Evolutionary conservation across 2,888 invertebrate species (phyloP).

Genomic region (Amiota minor): DNA sequence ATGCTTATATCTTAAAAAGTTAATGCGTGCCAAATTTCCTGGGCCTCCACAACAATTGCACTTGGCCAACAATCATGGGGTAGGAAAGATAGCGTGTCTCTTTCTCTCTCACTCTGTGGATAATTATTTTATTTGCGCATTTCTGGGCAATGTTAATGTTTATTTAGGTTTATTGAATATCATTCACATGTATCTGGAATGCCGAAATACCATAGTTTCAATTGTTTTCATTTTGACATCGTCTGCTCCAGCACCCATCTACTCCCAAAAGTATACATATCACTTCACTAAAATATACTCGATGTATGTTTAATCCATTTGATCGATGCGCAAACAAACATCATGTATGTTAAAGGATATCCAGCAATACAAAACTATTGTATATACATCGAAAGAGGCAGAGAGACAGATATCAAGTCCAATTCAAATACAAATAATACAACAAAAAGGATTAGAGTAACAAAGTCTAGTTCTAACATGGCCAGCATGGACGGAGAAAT

Average conservation of each 20-base stretch:
- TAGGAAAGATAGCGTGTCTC: no score
- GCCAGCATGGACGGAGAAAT: no score
- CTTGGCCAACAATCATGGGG: no score
- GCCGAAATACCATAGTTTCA: conserved; percentile 19
- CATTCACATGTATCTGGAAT: background rate
- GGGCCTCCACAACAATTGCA: no score
- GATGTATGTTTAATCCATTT: conserved; percentile 26
- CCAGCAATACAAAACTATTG: background rate
- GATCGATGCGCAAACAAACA: conserved; percentile 27
- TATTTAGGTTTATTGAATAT: conserved; percentile 28
- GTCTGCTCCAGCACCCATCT: no score
- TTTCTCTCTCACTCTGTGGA: background rate
- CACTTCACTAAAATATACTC: background rate
- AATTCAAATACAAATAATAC: background rate
- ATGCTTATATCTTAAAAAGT: no score
- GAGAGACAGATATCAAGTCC: no score
- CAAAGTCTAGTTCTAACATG: no score
- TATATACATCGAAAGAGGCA: no score
- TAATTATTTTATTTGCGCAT: conserved; percentile 19
- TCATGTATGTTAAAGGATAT: conserved; percentile 29
- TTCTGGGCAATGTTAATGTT: conserved; percentile 15
- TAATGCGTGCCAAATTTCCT: no score
- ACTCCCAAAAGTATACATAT: background rate
- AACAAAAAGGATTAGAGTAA: conserved; percentile 16
- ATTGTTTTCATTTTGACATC: conserved; percentile 22